Percentiles rank a stretch among this genome's conserved stretches.
phyloP scores from a whole-genome alignment of 2,113 vertebrate genomes.

The Parotia lawesii region DNA sequence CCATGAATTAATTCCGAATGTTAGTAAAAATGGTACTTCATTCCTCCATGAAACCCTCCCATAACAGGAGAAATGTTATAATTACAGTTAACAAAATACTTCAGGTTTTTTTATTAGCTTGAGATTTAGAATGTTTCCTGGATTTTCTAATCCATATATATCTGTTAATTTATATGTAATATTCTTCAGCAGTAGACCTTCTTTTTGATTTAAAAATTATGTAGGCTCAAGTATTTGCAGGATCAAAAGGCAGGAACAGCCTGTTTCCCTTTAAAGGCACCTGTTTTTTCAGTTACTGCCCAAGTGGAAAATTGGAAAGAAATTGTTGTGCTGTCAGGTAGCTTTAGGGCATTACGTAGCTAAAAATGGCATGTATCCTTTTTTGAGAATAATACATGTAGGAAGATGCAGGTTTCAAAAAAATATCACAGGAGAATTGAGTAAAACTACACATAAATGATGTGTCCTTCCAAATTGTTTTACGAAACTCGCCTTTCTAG shows the following conservation, averaged over 20 bases:
- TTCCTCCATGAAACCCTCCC: neutral
- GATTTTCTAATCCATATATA: neutral
- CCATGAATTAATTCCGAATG: neutral
- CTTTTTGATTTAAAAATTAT: neutral
- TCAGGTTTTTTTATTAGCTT: neutral
- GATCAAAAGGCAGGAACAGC: neutral
- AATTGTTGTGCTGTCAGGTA: neutral
- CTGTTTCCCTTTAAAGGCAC: neutral
- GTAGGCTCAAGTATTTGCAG: neutral
- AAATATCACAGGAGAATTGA: neutral
- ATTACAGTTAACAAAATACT: neutral
- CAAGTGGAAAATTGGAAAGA: conserved; percentile 35
- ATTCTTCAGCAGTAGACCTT: neutral
- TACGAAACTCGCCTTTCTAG: neutral
- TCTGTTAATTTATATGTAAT: neutral
- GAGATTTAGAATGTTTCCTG: neutral
- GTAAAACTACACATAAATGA: neutral
- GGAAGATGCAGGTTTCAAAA: neutral
- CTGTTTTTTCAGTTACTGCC: neutral
- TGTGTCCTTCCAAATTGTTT: neutral
- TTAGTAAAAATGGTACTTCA: neutral
- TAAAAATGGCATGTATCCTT: neutral
- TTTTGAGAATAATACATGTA: neutral
- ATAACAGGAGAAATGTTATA: neutral
- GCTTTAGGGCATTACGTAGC: neutral